Base-by-base conservation (phyloP, 2,888 invertebrate genomes). In the Tinea pellionella region DNA sequence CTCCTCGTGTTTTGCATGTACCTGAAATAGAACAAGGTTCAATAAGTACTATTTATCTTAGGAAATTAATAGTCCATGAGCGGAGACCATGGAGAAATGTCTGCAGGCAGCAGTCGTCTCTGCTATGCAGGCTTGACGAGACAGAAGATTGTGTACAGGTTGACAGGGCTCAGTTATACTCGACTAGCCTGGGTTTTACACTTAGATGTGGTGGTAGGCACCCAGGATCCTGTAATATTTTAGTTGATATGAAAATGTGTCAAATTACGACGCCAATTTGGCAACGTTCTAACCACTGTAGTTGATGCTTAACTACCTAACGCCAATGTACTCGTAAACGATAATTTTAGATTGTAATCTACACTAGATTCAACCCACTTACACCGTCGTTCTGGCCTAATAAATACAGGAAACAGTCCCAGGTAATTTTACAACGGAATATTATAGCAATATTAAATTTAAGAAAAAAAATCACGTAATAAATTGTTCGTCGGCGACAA, bases 1-100 rank as follows among this genome's bases (percentile, higher is more conserved):
- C 88, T 99, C 98, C 84, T 99, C 98, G 87, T 99, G 99, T 85
- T 97, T 97, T 63, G 98, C 98, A 77, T 98, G 96, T 59, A 98
- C 97, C 96, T 97, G 86, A 59, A 59, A 47, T 12, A 12, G 13
- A 29, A 19, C 2, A 51, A 51, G 13, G 13, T 9, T 51, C 3
- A 51, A 16, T 24, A 24, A 42, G 6, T 24, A 24, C 24, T 3
- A 24, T 24, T 24, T 24, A 24, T 24, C 3, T 24, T 24, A 24
- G 24, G 6, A 24, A 24, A 24, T 6, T 3, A 24, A 24, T n/a
- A n/a, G n/a, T n/a, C n/a, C n/a, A n/a, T n/a, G n/a, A n/a, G n/a
- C n/a, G n/a, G n/a, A n/a, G n/a, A n/a, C n/a, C n/a, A n/a, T n/a
- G n/a, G n/a, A n/a, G n/a, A n/a, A n/a, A n/a, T n/a, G n/a, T n/a